Evolutionary conservation across 2,113 vertebrate genomes (phyloP), one percentile per base, ranked within the genome.

Genomic region (Paradoxurus hermaphroditus): DNA sequence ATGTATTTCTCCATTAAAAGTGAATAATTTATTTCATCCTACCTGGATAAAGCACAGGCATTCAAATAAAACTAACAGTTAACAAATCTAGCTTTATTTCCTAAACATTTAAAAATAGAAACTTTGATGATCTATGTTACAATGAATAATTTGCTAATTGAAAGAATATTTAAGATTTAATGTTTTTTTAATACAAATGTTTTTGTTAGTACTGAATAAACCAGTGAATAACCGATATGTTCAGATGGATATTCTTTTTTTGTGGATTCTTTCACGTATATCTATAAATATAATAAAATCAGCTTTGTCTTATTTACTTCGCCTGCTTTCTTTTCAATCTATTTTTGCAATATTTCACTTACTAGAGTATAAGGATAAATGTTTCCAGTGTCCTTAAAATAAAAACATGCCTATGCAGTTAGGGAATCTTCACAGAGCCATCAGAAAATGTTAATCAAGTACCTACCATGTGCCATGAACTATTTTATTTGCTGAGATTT

Each of bases 21-120:
- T 96, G 70, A 97, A 97, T 96, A 94, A 97, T 96, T 91, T 97
- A 95, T 94, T 94, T 92, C 27, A 79, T 88, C 7, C 31, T 95
- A 29, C 36, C 44, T 39, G 0, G 73, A 95, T 95, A 79, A 95
- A 97, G 18, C 49, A 91, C 34, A 79, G 25, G 9, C 67, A 86
- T 68, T 72, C 83, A 56, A 87, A 90, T 73, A 91, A 97, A 97
- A 63, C n/a, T 85, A 68, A 77, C 25, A 86, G 14, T 75, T 87
- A 86, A 51, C 56, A 85, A 95, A 53, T 83, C 11, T 79, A 70
- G 46, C 14, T 83, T 93, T 93, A 89, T 93, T 88, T 97, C 36
- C 15, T 68, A 91, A 79, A 75, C 79, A 56, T 46, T 95, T 84
- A 70, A 84, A 98, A 97, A 90, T 78, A 95, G 75, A 91, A 95